Evolutionary conservation across 2,797 vertebrate genomes (phyloP), one percentile per base, ranked within the genome.

Genomic region (Molossus alvarezi): DNA sequence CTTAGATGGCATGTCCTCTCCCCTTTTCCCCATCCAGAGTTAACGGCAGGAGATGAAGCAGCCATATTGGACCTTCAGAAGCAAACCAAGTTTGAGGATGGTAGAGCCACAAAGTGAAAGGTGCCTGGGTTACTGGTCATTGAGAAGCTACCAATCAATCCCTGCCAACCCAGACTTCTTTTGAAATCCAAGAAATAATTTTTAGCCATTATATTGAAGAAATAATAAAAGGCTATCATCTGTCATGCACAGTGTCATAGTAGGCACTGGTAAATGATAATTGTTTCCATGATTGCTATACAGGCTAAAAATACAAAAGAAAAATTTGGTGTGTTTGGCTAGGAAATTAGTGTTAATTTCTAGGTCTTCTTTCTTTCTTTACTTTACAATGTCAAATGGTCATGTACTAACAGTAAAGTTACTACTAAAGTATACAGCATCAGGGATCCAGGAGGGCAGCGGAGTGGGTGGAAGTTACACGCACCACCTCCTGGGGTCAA

Each of bases 351-450:
- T 75, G 4, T 15, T 60, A 84, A 92, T 73, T 41, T 73, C 27
- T 81, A 37, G 83, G 6, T 55, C 33, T 91, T 90, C 51, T 55
- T 73, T 73, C 82, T 90, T 76, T 75, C 60, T 48, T 64, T 82
- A 83, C 27, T 83, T 65, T 64, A 88, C 83, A 83, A 6, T 53
- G 79, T 90, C 53, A 92, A 81, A 62, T 91, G 20, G 81, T 62
- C 85, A 25, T 55, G 20, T 71, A 53, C 17, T 29, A 94, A 80
- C 64, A 90, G 76, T 17, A 81, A 84, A 67, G 65, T 73, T 81
- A 82, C 45, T 77, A 79, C 73, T 37, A 91, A 94, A 57, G 4
- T 53, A 1, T 75, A 55, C 29, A 73, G 15, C 29, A 62, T 41
- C 57, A 62, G 73, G 27, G 48, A 76, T 20, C 18, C 9, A 53